These are phyloP conservation scores for Nebria ingens DNA, from an alignment of 1,140 invertebrate genomes.

Conservation along the genomic window DNA sequence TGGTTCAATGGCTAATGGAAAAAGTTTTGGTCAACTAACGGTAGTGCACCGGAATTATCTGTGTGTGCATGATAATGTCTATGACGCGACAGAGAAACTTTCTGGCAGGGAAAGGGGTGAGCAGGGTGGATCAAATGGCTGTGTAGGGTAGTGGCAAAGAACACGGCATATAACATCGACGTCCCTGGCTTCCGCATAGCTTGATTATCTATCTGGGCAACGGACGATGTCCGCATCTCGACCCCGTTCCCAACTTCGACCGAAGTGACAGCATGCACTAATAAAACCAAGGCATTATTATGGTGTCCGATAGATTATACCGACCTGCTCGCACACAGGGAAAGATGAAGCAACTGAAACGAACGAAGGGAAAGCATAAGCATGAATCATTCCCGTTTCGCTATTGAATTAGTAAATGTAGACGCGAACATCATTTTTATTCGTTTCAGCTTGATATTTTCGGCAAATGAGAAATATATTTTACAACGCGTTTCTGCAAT, in stretches of 20 bases:
- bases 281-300: slow-evolving; percentile 5
- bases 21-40: not conserved
- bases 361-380: too few relatives aligned
- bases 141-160: not conserved
- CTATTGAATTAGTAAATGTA: too few relatives aligned
- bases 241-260: not conserved
- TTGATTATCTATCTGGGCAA: not conserved
- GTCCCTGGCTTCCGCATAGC: not conserved
- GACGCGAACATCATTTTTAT: too few relatives aligned
- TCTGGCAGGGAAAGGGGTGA: not conserved
- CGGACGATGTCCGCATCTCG: not conserved
- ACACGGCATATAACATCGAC: not conserved
- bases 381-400: too few relatives aligned
- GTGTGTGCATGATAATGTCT: not conserved
- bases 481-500: too few relatives aligned
- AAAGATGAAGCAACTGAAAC: not conserved
- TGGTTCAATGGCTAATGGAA: not conserved
- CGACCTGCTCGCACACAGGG: too few relatives aligned
- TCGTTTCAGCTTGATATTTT: too few relatives aligned
- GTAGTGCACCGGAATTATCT: not conserved
- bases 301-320: slow-evolving; percentile 1
- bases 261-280: slow-evolving; percentile 6
- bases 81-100: not conserved
- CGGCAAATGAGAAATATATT: too few relatives aligned
- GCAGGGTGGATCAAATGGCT: not conserved